phyloP scores from a whole-genome alignment of 1,140 invertebrate species.

The Limonius californicus region DNA sequence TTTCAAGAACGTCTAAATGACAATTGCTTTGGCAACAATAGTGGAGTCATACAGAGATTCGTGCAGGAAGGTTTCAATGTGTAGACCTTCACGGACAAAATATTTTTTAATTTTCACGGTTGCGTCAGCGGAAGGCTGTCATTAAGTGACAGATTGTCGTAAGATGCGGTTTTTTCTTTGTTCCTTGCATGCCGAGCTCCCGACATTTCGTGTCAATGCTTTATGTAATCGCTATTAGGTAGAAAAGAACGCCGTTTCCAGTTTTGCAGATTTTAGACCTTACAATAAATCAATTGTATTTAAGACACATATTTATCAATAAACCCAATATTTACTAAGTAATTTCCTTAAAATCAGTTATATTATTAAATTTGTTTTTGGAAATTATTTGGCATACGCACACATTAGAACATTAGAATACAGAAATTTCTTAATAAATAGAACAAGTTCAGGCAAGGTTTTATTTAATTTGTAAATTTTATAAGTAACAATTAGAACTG shows the following conservation, averaged over 20 bases:
- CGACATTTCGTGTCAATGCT: slow-evolving; percentile 31
- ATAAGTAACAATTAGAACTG: no score
- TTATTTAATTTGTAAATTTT: no score
- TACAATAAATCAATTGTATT: no score
- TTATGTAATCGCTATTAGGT: slow-evolving; percentile 25
- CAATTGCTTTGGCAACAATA: slow-evolving; percentile 9
- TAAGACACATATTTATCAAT: no score
- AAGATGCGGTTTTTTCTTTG: slow-evolving; percentile 31
- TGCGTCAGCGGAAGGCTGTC: slow-evolving; percentile 32
- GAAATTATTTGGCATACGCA: no score
- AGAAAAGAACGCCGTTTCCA: not conserved
- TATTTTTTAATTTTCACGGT: slow-evolving; percentile 32
- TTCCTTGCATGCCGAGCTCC: slow-evolving; percentile 26
- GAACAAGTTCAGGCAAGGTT: no score
- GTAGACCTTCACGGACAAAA: slow-evolving; percentile 30
- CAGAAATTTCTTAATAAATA: no score
- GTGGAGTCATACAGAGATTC: not conserved
- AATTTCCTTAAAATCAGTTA: no score
- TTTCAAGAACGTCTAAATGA: slow-evolving; percentile 3
- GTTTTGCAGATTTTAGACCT: no score
- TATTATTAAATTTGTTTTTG: no score
- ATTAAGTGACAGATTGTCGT: slow-evolving; percentile 31
- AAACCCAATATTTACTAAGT: no score
- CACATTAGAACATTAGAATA: no score
- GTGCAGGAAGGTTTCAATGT: slow-evolving; percentile 12